Conservation (phyloP, 2,888 invertebrate species). For the Luperina testacea region DNA sequence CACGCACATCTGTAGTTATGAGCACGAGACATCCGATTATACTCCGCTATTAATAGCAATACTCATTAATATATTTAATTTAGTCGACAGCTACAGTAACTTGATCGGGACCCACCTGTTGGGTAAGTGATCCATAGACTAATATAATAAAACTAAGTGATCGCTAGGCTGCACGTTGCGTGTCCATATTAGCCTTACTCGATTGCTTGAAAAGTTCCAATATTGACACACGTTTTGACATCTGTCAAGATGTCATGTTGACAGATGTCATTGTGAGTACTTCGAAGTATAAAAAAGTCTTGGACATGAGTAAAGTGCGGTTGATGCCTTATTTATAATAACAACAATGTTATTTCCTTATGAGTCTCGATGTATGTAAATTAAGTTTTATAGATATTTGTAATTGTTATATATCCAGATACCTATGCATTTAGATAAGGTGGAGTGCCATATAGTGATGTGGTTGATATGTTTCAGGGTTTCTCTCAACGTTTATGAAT, state of each 20-base stretch:
- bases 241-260: constrained; percentile 42
- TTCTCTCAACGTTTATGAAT: too few species aligned
- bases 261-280: constrained; percentile 19
- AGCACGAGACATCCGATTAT: constrained; percentile 47
- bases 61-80: constrained; percentile 42
- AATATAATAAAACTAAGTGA: too few species aligned
- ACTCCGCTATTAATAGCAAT: constrained; percentile 47
- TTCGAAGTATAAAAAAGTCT: background rate
- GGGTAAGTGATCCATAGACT: constrained; percentile 42
- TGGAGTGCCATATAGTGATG: constrained; percentile 20
- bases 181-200: constrained; percentile 28
- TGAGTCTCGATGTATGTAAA: background rate
- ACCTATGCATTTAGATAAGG: constrained; percentile 11
- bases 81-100: constrained; percentile 32
- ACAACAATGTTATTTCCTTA: constrained; percentile 18
- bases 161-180: constrained; percentile 42
- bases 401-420: constrained; percentile 22
- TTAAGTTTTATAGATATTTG: constrained; percentile 21
- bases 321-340: constrained; percentile 13
- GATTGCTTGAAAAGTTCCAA: constrained; percentile 17
- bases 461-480: constrained; percentile 1
- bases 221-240: constrained; percentile 48
- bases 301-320: background rate
- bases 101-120: constrained; percentile 59
- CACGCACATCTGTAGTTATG: constrained; percentile 39